Conservation (phyloP, 2,888 invertebrate genomes). For the Formica aserva region DNA sequence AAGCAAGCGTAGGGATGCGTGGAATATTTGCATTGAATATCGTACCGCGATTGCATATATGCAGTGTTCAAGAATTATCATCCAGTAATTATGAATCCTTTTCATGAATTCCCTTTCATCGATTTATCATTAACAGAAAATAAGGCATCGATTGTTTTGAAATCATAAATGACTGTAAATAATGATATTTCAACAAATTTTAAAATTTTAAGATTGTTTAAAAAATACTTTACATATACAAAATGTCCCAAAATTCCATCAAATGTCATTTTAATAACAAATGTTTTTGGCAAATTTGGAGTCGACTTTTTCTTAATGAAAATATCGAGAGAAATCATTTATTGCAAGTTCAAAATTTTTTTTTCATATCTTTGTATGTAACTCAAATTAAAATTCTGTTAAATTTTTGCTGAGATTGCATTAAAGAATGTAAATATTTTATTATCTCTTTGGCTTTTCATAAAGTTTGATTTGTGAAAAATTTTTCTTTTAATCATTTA, state of each 20-base stretch:
- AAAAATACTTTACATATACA: not conserved
- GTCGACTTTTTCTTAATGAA: not conserved
- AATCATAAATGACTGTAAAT: not conserved
- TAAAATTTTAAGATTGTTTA: not conserved
- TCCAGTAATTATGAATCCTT: not conserved
- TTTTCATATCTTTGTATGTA: not conserved
- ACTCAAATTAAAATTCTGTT: not conserved
- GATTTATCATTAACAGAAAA: not conserved
- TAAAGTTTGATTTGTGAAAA: not conserved
- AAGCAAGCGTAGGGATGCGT: slow-evolving; percentile 30
- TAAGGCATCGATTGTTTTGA: not conserved
- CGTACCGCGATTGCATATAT: not conserved
- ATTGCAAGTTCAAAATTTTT: not conserved
- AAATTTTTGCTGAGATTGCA: not conserved
- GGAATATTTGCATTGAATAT: slow-evolving; percentile 59
- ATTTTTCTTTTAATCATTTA: not conserved
- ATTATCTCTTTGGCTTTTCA: not conserved
- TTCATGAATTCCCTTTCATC: not conserved
- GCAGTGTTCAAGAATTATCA: not conserved
- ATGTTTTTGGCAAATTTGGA: not conserved
- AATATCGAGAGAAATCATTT: not conserved
- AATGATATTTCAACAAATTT: not conserved
- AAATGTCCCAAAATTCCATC: not conserved
- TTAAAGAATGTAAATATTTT: not conserved
- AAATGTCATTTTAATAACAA: not conserved